Percentiles rank a stretch among this genome's conserved stretches.
Evolutionary conservation across 1,140 invertebrate species (phyloP).

Genomic region (Drosophila subobscura): DNA sequence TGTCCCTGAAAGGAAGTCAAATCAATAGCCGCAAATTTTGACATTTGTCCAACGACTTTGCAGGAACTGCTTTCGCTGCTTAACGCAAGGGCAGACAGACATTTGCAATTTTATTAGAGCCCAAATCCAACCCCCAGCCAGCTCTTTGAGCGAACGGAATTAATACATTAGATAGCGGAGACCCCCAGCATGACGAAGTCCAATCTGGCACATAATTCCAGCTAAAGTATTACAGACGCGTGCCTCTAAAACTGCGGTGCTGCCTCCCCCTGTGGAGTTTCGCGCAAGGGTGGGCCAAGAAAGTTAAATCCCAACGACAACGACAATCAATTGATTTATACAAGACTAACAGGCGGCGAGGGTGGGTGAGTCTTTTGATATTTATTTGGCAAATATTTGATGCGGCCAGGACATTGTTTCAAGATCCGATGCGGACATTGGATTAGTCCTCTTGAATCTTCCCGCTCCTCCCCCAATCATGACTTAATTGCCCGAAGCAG

Average conservation of each 20-base stretch:
- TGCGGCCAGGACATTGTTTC: conserved; percentile 55
- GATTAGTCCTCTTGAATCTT: conserved; percentile 25
- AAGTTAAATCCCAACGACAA: conserved; percentile 60
- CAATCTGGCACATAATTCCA: conserved; percentile 72
- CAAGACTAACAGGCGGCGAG: conserved; percentile 21
- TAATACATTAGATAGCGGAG: conserved; percentile 73
- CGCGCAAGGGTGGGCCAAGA: conserved; percentile 37
- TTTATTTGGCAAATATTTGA: conserved; percentile 76
- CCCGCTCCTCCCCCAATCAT: background rate
- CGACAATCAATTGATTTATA: conserved; percentile 78
- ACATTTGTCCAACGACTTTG: conserved; percentile 75
- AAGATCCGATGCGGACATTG: conserved; percentile 59
- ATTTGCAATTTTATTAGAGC: conserved; percentile 76
- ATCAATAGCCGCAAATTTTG: conserved; percentile 78
- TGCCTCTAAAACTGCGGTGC: conserved; percentile 48
- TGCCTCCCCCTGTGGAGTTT: conserved; percentile 10
- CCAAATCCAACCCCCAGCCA: background rate
- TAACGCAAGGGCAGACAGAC: conserved; percentile 40
- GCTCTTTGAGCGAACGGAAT: conserved; percentile 43
- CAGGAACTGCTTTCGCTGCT: conserved; percentile 32
- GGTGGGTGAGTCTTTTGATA: conserved; percentile 44
- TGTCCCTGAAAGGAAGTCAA: conserved; percentile 34
- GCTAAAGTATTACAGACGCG: conserved; percentile 65
- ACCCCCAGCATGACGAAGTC: conserved; percentile 58
- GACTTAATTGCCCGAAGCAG: conserved; percentile 54